Conservation (phyloP, 2,888 invertebrate genomes). For the Cyaniris semiargus region DNA sequence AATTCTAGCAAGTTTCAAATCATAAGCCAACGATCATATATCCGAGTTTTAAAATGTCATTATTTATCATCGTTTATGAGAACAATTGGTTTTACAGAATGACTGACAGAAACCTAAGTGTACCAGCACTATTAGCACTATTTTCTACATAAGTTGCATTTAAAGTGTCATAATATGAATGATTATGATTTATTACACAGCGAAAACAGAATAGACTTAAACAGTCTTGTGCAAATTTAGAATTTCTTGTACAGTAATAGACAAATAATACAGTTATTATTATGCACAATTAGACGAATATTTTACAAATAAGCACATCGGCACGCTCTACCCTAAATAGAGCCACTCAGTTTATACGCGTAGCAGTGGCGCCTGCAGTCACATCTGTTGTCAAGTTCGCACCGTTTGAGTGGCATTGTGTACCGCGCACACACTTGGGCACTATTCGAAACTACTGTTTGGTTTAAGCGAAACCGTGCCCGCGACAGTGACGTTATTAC, state of each 20-base stretch:
- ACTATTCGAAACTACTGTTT: neutral
- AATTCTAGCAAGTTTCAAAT: neutral
- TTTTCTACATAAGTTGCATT: neutral
- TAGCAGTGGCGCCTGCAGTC: neutral
- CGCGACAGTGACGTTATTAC: too few species aligned
- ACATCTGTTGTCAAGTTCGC: neutral
- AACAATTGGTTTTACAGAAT: neutral
- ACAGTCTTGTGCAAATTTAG: neutral
- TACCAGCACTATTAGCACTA: constrained; percentile 12
- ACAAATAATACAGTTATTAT: neutral
- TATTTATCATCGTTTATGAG: neutral
- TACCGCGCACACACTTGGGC: neutral
- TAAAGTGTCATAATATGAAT: neutral
- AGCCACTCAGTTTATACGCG: neutral
- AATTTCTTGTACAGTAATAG: neutral
- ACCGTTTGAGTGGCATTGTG: neutral
- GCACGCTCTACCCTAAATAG: too few species aligned
- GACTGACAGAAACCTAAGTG: neutral
- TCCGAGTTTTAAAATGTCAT: neutral
- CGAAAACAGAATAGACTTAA: neutral
- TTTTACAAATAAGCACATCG: neutral
- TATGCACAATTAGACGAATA: neutral
- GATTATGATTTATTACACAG: neutral
- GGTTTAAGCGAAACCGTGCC: too few species aligned
- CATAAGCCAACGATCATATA: neutral